Evolutionary conservation across 2,888 invertebrate genomes (phyloP).

Genomic region (Melanchra persicariae): DNA sequence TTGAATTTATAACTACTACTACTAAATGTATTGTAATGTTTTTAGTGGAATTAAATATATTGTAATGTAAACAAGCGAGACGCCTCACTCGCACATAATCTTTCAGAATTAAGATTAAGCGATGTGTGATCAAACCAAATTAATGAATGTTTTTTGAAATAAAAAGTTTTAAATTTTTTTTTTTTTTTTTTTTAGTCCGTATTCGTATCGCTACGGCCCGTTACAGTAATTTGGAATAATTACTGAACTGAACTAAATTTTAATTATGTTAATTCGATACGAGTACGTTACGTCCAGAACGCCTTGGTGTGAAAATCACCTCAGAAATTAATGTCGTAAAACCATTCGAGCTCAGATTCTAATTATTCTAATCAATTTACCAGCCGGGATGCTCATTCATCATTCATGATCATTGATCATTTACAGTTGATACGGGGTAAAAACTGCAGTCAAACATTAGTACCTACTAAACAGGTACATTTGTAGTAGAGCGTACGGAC

Average conservation of each 20-base stretch:
- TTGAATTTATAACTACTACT: too few species aligned
- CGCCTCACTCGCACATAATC: too few species aligned
- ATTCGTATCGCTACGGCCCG: constrained; percentile 37
- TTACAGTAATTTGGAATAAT: constrained; percentile 59
- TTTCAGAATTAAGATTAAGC: too few species aligned
- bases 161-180: too few species aligned
- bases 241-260: constrained; percentile 49
- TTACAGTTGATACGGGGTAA: constrained; percentile 33
- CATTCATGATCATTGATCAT: constrained; percentile 41
- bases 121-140: too few species aligned
- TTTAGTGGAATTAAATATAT: too few species aligned
- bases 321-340: constrained; percentile 40
- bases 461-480: constrained; percentile 45
- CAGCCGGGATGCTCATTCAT: constrained; percentile 21
- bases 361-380: constrained; percentile 53
- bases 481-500: constrained; percentile 48
- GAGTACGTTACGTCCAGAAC: constrained; percentile 16
- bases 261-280: constrained; percentile 48
- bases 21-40: too few species aligned
- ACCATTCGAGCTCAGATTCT: constrained; percentile 19
- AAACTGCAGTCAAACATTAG: constrained; percentile 40
- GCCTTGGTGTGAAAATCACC: constrained; percentile 44
- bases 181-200: constrained; percentile 49
- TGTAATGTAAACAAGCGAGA: too few species aligned
- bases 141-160: too few species aligned